Percentiles rank a stretch among this genome's conserved stretches.
phyloP scores from a whole-genome alignment of 2,888 invertebrate species.

The Abrostola triplasia region DNA sequence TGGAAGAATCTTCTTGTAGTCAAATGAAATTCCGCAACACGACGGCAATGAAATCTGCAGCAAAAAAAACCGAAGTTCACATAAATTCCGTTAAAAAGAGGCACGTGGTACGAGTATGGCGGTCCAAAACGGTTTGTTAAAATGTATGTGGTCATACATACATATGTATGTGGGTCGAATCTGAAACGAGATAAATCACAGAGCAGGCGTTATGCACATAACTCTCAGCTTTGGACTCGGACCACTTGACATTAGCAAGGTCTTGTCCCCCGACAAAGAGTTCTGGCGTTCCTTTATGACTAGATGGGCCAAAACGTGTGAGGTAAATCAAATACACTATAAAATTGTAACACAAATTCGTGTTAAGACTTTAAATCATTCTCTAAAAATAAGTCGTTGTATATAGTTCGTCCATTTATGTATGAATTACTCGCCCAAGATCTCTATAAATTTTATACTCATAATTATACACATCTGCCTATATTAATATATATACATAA shows the following conservation, averaged over 20 bases:
- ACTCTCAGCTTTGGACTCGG: slow-evolving; percentile 74
- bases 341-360: neutral
- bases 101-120: slow-evolving; percentile 58
- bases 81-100: slow-evolving; percentile 61
- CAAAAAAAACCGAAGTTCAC: slow-evolving; percentile 64
- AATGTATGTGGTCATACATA: slow-evolving; percentile 72
- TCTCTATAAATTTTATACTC: no score
- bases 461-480: no score
- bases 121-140: slow-evolving; percentile 70
- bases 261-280: slow-evolving; percentile 66
- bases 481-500: no score
- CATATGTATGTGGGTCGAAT: slow-evolving; percentile 74
- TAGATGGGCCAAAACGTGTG: slow-evolving; percentile 34
- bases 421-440: no score
- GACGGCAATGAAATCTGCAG: slow-evolving; percentile 43
- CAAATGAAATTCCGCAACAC: slow-evolving; percentile 1
- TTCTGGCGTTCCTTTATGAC: slow-evolving; percentile 25
- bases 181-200: slow-evolving; percentile 81
- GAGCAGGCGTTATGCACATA: slow-evolving; percentile 82
- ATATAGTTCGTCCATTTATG: no score
- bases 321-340: neutral
- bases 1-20: neutral
- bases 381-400: no score
- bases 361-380: neutral
- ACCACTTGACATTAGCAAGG: slow-evolving; percentile 83